These are phyloP conservation scores for Neoscelio sp. DNA, from an alignment of 2,888 invertebrate genomes.

Conservation along the genomic window DNA sequence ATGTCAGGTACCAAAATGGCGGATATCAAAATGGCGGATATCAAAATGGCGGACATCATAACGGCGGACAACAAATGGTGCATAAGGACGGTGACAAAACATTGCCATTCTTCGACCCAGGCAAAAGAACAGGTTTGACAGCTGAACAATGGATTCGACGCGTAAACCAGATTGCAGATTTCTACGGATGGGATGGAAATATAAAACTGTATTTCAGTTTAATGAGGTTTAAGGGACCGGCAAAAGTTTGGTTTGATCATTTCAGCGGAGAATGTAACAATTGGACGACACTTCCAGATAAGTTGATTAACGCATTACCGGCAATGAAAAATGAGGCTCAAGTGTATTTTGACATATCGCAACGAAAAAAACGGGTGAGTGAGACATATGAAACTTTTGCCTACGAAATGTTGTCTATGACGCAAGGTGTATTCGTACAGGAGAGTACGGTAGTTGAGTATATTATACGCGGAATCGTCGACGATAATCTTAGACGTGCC, in stretches of 20 bases:
- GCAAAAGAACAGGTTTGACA: not conserved
- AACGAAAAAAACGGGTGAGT: not conserved
- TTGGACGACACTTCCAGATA: not conserved
- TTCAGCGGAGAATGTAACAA: not conserved
- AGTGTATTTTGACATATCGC: not conserved
- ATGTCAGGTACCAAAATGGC: too few relatives aligned
- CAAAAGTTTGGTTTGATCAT: constrained; percentile 4
- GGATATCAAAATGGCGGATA: too few relatives aligned
- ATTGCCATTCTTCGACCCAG: not conserved
- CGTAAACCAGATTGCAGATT: not conserved
- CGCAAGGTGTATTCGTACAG: not conserved
- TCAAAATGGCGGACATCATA: too few relatives aligned
- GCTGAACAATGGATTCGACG: not conserved
- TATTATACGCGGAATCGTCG: not conserved
- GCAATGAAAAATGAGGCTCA: not conserved
- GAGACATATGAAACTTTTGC: not conserved
- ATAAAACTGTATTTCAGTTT: not conserved
- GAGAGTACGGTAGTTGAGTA: not conserved
- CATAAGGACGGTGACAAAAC: constrained; percentile 1
- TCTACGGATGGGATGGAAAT: not conserved
- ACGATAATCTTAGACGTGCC: not conserved
- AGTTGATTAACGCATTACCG: not conserved
- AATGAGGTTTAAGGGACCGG: constrained; percentile 8
- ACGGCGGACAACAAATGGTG: too few relatives aligned
- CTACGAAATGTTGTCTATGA: not conserved